Percentiles rank a stretch among this genome's conserved stretches.
Evolutionary conservation across 2,797 vertebrate species (phyloP).

Genomic region (Aeoliscus strigatus): DNA sequence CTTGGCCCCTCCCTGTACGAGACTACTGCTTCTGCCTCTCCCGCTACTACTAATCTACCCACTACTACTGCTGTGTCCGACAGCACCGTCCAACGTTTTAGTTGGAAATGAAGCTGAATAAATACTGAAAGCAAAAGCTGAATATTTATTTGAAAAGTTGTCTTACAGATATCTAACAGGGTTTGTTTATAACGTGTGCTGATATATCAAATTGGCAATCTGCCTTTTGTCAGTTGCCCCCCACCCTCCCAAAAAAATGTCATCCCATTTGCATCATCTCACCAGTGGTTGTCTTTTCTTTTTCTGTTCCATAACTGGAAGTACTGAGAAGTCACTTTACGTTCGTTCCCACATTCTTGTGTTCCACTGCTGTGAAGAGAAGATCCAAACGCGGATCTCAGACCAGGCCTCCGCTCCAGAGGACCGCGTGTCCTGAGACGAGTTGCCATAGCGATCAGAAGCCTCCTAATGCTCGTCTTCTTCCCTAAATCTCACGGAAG

Average conservation of each 20-base stretch:
- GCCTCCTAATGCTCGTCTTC: too few species aligned
- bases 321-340: constrained; percentile 33
- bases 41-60: constrained; percentile 70
- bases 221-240: constrained; percentile 43
- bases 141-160: constrained; percentile 76
- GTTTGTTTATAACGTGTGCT: constrained; percentile 54
- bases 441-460: too few species aligned
- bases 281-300: constrained; percentile 17
- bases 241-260: constrained; percentile 3
- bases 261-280: constrained; percentile 44
- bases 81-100: constrained; percentile 79
- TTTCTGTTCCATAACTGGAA: constrained; percentile 65
- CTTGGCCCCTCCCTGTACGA: constrained; percentile 50
- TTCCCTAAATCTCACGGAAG: too few species aligned
- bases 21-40: constrained; percentile 78
- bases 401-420: too few species aligned
- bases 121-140: constrained; percentile 64
- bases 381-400: constrained; percentile 14
- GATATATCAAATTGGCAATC: constrained; percentile 47
- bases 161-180: constrained; percentile 60
- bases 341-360: constrained; percentile 30
- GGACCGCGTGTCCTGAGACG: not conserved
- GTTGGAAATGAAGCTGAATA: constrained; percentile 71
- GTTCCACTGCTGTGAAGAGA: constrained; percentile 37
- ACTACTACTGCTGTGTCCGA: constrained; percentile 76